Evolutionary conservation across 2,113 vertebrate species (phyloP).

Genomic region (Menidia beryllina): DNA sequence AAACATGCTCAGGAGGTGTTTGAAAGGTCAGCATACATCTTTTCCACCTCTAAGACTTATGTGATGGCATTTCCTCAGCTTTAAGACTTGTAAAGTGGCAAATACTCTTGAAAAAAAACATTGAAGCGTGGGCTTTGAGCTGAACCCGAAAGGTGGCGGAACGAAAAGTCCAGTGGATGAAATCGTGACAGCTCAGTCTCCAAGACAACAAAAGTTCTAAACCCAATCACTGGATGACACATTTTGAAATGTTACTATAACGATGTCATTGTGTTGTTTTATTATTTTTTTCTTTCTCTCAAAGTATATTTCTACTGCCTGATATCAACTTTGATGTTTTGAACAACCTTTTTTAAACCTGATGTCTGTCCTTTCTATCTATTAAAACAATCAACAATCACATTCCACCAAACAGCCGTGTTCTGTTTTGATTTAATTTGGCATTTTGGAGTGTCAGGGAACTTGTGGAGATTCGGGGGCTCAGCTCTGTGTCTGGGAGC

Average conservation of each 20-base stretch:
- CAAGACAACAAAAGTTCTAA: slow-evolving; percentile 15
- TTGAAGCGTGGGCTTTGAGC: neutral
- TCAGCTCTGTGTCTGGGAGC: slow-evolving; percentile 31
- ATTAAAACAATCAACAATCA: slow-evolving; percentile 16
- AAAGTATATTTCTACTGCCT: slow-evolving; percentile 19
- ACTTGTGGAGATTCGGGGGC: too few species aligned
- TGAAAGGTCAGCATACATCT: neutral
- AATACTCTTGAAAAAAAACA: too few species aligned
- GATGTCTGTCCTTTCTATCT: slow-evolving; percentile 18
- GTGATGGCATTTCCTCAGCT: neutral
- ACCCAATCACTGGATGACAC: slow-evolving; percentile 1
- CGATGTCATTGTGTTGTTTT: neutral
- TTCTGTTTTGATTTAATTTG: slow-evolving; percentile 44
- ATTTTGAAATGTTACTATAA: neutral
- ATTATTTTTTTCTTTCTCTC: neutral
- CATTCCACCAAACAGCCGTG: neutral
- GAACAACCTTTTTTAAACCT: neutral
- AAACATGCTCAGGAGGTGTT: neutral
- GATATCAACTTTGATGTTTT: neutral
- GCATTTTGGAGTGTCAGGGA: too few species aligned
- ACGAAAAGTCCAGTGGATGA: neutral
- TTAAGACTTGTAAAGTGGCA: too few species aligned
- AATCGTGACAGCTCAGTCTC: slow-evolving; percentile 3
- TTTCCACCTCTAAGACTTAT: neutral
- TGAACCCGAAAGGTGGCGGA: neutral